Conservation (phyloP, 2,888 invertebrate species). For the Acronicta leporina region DNA sequence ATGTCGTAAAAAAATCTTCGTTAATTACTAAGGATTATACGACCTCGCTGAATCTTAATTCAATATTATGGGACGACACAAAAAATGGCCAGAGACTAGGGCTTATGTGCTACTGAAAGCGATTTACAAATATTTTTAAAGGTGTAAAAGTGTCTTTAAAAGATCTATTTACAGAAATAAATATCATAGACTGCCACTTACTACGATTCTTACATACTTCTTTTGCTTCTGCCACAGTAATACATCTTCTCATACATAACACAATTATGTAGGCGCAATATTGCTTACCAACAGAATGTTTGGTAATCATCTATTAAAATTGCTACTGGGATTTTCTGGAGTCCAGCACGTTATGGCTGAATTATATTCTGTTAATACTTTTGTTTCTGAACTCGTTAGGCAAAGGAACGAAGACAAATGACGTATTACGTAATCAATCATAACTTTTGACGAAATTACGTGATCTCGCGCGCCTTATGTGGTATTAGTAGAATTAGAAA, state of each 20-base stretch:
- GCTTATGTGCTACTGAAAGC: constrained; percentile 18
- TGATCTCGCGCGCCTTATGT: constrained; percentile 18
- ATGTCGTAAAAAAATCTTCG: constrained; percentile 32
- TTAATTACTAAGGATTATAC: constrained; percentile 51
- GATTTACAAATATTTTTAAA: not conserved
- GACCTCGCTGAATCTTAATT: constrained; percentile 46
- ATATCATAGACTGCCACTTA: too few species aligned
- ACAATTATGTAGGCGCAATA: too few species aligned
- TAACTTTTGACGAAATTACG: constrained; percentile 44
- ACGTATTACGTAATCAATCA: constrained; percentile 45
- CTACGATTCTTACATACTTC: too few species aligned
- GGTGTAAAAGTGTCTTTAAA: too few species aligned
- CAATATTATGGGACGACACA: constrained; percentile 43
- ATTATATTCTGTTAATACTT: constrained; percentile 12
- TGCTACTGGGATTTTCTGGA: too few species aligned
- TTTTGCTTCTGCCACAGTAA: too few species aligned
- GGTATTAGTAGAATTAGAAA: constrained; percentile 32
- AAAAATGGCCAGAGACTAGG: constrained; percentile 17
- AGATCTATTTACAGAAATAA: too few species aligned
- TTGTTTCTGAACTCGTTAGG: constrained; percentile 38
- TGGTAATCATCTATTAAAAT: too few species aligned
- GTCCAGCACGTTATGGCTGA: not conserved
- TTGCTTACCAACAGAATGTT: too few species aligned
- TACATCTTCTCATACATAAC: too few species aligned
- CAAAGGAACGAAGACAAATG: constrained; percentile 42